A percentile compares a stretch with the other conserved stretches of the same genome.
These are phyloP conservation scores for Hylyphantes graminicola DNA, from an alignment of 1,140 invertebrate species.

Conservation along the genomic window DNA sequence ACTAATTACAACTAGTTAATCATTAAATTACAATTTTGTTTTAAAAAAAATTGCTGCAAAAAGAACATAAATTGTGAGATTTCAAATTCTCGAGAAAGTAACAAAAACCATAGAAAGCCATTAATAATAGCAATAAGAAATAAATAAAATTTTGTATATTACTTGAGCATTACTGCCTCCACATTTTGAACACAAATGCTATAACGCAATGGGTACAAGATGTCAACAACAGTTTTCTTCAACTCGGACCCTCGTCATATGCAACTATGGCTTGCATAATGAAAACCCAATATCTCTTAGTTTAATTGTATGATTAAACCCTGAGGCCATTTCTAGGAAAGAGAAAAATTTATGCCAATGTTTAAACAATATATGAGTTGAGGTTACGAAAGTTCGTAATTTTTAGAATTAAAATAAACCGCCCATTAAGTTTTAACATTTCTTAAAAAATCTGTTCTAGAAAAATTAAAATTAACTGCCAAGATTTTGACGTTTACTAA, in stretches of 20 bases:
- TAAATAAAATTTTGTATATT: conserved; percentile 9
- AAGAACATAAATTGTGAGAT: too few species aligned
- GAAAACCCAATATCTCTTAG: conserved; percentile 64
- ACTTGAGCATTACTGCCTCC: conserved; percentile 73
- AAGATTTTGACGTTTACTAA: too few species aligned
- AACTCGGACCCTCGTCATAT: conserved; percentile 65
- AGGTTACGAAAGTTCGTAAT: not conserved
- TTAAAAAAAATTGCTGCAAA: too few species aligned
- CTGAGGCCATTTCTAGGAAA: conserved; percentile 46
- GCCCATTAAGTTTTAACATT: not conserved
- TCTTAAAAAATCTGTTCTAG: not conserved
- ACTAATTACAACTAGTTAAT: too few species aligned
- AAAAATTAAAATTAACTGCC: too few species aligned
- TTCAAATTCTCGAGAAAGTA: too few species aligned
- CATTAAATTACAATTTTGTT: too few species aligned
- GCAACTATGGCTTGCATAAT: conserved; percentile 67
- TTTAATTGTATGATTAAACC: conserved; percentile 61
- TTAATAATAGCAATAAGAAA: too few species aligned
- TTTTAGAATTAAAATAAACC: not conserved
- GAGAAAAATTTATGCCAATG: not conserved
- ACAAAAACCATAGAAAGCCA: too few species aligned
- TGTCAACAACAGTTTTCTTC: conserved; percentile 66
- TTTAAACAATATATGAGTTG: not conserved
- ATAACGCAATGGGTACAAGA: conserved; percentile 69
- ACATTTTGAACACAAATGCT: conserved; percentile 68